These are phyloP conservation scores for Drosophila colorata DNA, from an alignment of 2,888 invertebrate species.

Conservation along the genomic window DNA sequence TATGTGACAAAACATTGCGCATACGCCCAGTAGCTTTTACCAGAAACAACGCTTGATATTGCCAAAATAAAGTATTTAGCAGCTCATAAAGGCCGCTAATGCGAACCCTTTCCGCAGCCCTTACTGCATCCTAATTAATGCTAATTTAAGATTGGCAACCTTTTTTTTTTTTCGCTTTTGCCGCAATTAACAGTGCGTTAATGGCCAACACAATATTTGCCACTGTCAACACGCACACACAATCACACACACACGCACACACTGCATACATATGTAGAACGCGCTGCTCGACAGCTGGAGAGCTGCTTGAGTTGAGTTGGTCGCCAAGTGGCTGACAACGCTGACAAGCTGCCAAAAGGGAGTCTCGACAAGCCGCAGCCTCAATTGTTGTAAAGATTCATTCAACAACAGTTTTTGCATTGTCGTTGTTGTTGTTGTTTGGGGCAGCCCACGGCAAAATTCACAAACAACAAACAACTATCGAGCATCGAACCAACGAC, in stretches of 20 bases:
- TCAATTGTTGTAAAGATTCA: constrained; percentile 62
- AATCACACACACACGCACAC: constrained; percentile 11
- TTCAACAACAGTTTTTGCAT: constrained; percentile 38
- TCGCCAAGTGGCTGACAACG: constrained; percentile 48
- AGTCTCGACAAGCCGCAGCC: constrained; percentile 27
- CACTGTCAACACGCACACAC: constrained; percentile 25
- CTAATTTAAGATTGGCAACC: constrained; percentile 51
- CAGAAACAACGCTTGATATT: constrained; percentile 16
- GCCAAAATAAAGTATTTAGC: constrained; percentile 49
- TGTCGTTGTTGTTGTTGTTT: constrained; percentile 3
- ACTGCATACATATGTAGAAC: constrained; percentile 8
- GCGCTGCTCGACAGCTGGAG: constrained; percentile 26
- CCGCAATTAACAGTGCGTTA: constrained; percentile 58
- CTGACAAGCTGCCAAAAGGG: constrained; percentile 55
- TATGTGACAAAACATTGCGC: constrained; percentile 40
- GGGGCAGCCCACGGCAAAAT: constrained; percentile 73
- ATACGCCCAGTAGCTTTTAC: constrained; percentile 51
- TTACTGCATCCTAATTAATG: constrained; percentile 52
- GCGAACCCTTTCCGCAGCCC: constrained; percentile 27
- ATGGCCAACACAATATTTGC: constrained; percentile 51
- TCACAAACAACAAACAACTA: constrained; percentile 51
- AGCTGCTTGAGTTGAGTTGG: constrained; percentile 39
- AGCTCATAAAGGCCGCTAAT: constrained; percentile 36
- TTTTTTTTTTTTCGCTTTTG: constrained; percentile 23
- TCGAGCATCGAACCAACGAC: constrained; percentile 23